Evolutionary conservation across 2,888 invertebrate species (phyloP), one percentile per base, ranked within the genome.

Genomic region (Autographa gamma): DNA sequence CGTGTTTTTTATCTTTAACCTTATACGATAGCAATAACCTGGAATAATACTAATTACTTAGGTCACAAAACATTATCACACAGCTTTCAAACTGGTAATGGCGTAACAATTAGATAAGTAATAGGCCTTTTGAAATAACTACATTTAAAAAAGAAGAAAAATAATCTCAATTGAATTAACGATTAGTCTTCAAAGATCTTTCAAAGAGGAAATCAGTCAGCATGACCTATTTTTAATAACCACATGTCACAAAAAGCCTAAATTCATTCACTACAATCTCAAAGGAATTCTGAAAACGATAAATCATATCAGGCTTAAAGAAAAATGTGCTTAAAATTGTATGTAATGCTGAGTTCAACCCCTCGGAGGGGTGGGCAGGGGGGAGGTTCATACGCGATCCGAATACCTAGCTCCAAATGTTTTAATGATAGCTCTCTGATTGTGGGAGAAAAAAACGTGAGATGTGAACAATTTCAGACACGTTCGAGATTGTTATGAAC

Each of bases 401-500:
- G 77, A 79, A 82, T 84, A 75, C 74, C 73, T 71, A 77, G 67
- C 71, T 70, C 71, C 74, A 81, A 82, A 81, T 79, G 79, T 75
- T 80, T 82, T 78, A 82, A 82, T 82, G 76, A 82, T 82, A 71
- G 80, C 76, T 76, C 63, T 82, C 74, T 82, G 78, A 82, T 82
- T 80, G 74, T 73, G 60, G 67, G 52, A 72, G 72, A 71, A 81
- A 79, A 71, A 80, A 81, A 82, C 61, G 69, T 66, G 75, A 72
- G 63, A 64, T 48, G 71, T 18, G 64, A 73, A 74, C 71, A 66
- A 76, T 79, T 76, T 76, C 60, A 63, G 69, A 75, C 69, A 67
- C 71, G 80, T 74, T 62, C 66, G 60, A 61, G 25, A 66, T 77
- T 76, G 61, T 69, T 78, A 48, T 69, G 71, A 77, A 68, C 67